Conservation (phyloP, 2,888 invertebrate species). For the Chorisops tibialis region DNA sequence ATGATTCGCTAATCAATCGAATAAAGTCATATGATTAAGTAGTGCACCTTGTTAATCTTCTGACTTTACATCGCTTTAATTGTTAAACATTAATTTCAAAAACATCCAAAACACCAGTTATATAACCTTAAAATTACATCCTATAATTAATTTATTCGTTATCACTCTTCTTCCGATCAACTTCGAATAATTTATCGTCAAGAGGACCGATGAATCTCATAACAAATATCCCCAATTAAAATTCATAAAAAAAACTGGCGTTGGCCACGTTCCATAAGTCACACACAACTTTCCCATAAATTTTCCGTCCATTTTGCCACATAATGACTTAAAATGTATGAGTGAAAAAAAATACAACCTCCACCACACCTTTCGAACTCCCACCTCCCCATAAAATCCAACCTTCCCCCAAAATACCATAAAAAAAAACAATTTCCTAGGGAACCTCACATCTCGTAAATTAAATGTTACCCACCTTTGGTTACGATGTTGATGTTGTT, state of each 20-base stretch:
- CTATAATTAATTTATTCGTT: background rate
- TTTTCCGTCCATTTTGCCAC: conserved; percentile 1
- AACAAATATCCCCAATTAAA: conserved; percentile 10
- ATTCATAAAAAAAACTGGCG: background rate
- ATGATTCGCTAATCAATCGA: too few relatives aligned
- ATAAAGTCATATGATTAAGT: too few relatives aligned
- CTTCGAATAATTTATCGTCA: conserved; percentile 8
- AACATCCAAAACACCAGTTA: too few relatives aligned
- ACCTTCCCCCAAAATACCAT: background rate
- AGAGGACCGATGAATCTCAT: background rate
- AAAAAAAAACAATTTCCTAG: conserved; percentile 15
- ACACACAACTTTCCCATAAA: conserved; percentile 8
- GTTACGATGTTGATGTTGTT: conserved; percentile 16
- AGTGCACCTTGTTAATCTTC: too few relatives aligned
- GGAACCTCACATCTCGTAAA: conserved; percentile 2
- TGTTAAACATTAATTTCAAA: too few relatives aligned
- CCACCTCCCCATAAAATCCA: background rate
- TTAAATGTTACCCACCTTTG: conserved; percentile 30
- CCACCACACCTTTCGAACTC: background rate
- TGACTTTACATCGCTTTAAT: too few relatives aligned
- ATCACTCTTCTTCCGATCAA: background rate
- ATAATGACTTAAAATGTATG: conserved; percentile 19
- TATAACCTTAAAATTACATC: too few relatives aligned
- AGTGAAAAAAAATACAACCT: conserved; percentile 6
- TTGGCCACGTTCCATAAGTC: background rate